Evolutionary conservation across 2,113 vertebrate genomes (phyloP).

Genomic region (Oryzias celebensis): DNA sequence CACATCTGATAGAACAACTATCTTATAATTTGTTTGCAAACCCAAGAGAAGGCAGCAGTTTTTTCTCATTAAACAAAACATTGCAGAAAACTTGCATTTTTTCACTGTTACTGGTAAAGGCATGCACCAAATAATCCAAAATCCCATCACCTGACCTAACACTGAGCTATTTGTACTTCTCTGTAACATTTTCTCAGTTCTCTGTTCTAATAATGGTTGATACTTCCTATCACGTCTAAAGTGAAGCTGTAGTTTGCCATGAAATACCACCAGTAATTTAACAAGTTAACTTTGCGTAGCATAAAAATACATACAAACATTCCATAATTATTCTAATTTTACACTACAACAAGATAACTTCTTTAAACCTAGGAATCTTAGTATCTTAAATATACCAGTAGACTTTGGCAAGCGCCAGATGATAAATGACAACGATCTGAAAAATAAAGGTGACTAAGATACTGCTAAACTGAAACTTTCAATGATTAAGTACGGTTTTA

Average conservation of each 20-base stretch:
- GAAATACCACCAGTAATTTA: neutral
- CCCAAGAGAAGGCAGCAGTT: no score
- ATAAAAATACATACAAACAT: neutral
- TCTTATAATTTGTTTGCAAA: no score
- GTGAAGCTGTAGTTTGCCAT: neutral
- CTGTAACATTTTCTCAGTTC: slow-evolving; percentile 31
- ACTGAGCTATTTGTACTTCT: slow-evolving; percentile 26
- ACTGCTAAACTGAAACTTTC: no score
- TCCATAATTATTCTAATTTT: neutral
- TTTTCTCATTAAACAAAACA: no score
- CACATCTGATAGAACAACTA: neutral
- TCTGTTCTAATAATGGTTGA: neutral
- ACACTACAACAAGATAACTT: neutral
- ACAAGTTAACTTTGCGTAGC: neutral
- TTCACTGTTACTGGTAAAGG: no score
- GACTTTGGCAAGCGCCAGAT: no score
- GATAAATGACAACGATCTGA: no score
- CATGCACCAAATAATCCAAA: neutral
- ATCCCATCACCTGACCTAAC: neutral
- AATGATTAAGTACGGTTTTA: no score
- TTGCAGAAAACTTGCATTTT: no score
- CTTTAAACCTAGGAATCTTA: neutral
- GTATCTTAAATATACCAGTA: no score
- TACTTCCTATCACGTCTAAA: neutral
- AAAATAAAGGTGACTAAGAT: no score